Evolutionary conservation across 2,113 vertebrate genomes (phyloP), one percentile per base, ranked within the genome.

Genomic region (Heliornis fulica): DNA sequence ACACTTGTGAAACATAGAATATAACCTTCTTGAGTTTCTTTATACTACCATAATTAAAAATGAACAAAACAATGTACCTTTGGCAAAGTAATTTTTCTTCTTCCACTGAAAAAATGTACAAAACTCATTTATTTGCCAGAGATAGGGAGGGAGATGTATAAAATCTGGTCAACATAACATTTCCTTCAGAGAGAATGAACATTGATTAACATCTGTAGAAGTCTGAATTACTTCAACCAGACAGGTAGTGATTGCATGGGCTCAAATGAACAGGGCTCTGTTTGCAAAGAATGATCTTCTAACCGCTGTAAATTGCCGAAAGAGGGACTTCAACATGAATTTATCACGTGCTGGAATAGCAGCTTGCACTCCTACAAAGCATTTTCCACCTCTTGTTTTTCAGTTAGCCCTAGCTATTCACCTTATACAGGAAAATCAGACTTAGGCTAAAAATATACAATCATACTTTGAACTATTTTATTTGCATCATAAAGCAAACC

Each of bases 281-380:
- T 69, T 61, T 59, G 41, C 59, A 89, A 75, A 60, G 61, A 87
- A 66, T 19, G 26, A 60, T 76, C 56, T 50, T 64, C 78, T 50
- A 81, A 80, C 75, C 54, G 64, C 71, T 59, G 38, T 65, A 77
- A 90, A 89, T 41, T 89, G 83, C 68, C 74, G 31, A 77, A 94
- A 90, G 83, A 66, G 22, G 32, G 83, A 89, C 83, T 87, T 90
- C 41, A 88, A 46, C 38, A 21, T 70, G 86, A 92, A 95, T 93
- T 93, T 81, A 93, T 90, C 89, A 86, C 63, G 71, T 63, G 51
- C 64, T 51, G 86, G 54, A 69, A 86, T 1, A 90, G 53, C 20
- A 80, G 6, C 64, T 22, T 77, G 23, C 45, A 54, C 41, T 81
- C 32, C 80, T 56, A 46, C 41, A 95, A 83, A 13, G 59, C 2